A percentile compares a stretch with the other conserved stretches of the same genome.
phyloP scores from a whole-genome alignment of 2,888 invertebrate genomes.

The Synergus laeviventris region DNA sequence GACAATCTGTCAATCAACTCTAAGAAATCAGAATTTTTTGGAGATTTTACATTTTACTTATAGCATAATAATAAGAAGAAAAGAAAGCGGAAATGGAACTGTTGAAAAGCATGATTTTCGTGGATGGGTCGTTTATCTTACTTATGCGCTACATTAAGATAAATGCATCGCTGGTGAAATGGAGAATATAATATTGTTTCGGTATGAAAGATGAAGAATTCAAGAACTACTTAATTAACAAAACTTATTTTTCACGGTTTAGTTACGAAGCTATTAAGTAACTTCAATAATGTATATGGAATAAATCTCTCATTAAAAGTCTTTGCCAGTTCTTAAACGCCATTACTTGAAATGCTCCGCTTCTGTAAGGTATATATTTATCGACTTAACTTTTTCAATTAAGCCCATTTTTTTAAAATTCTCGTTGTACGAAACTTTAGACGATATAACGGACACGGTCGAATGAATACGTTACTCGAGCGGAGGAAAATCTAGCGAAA shows the following conservation, averaged over 20 bases:
- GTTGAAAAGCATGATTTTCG: constrained; percentile 11
- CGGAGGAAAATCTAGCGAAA: constrained; percentile 39
- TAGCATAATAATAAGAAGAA: neutral
- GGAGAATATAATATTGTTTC: neutral
- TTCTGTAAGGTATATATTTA: neutral
- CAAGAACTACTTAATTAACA: too few relatives aligned
- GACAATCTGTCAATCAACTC: neutral
- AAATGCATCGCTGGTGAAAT: constrained; percentile 11
- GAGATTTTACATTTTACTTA: neutral
- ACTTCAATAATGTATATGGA: neutral
- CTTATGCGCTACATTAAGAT: constrained; percentile 24
- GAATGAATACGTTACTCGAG: constrained; percentile 25
- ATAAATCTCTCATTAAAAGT: neutral
- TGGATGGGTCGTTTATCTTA: constrained; percentile 20
- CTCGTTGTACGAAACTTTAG: constrained; percentile 1
- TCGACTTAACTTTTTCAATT: constrained; percentile 15
- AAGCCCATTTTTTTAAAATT: neutral
- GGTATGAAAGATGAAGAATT: too few relatives aligned
- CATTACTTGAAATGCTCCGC: neutral
- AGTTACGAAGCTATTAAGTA: neutral
- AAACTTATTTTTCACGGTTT: neutral
- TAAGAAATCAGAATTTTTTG: neutral
- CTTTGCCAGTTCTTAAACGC: neutral
- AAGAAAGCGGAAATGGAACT: neutral
- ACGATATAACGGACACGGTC: constrained; percentile 22